phyloP scores from a whole-genome alignment of 2,888 invertebrate species.

The Eurois occulta region DNA sequence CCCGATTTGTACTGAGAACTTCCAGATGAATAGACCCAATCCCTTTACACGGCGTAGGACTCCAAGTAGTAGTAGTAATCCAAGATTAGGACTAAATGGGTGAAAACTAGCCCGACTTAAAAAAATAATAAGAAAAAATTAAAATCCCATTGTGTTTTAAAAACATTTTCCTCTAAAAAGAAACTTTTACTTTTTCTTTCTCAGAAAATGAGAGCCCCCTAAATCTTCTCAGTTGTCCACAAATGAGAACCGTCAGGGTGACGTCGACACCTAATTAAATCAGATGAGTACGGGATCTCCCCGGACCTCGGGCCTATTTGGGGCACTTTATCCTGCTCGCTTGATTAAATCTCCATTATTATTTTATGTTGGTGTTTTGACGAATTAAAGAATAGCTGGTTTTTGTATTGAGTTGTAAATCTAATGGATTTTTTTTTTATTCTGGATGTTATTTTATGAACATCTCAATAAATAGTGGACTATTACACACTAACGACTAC shows the following conservation, averaged over 20 bases:
- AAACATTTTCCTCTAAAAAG: neutral
- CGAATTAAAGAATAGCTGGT: neutral
- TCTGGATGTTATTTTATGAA: neutral
- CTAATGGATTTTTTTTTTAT: neutral
- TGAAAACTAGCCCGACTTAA: neutral
- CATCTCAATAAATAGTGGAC: too few species aligned
- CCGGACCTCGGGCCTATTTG: constrained; percentile 9
- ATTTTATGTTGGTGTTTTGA: constrained; percentile 18
- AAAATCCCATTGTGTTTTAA: neutral
- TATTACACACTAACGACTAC: too few species aligned
- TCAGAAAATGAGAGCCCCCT: neutral
- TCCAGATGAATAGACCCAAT: neutral
- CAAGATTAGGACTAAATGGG: neutral
- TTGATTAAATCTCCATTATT: constrained; percentile 41
- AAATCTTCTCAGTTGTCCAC: constrained; percentile 23
- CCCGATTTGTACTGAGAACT: neutral
- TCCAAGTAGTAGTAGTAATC: neutral
- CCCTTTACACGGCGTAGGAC: neutral
- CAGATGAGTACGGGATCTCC: neutral
- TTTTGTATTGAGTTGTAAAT: neutral
- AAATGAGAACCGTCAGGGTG: constrained; percentile 8
- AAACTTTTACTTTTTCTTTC: neutral
- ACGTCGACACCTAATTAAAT: constrained; percentile 35
- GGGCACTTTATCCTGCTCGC: constrained; percentile 18
- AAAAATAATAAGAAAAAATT: neutral